Evolutionary conservation across 2,113 vertebrate genomes (phyloP), one percentile per base, ranked within the genome.

Genomic region (Falcunculus frontatus): DNA sequence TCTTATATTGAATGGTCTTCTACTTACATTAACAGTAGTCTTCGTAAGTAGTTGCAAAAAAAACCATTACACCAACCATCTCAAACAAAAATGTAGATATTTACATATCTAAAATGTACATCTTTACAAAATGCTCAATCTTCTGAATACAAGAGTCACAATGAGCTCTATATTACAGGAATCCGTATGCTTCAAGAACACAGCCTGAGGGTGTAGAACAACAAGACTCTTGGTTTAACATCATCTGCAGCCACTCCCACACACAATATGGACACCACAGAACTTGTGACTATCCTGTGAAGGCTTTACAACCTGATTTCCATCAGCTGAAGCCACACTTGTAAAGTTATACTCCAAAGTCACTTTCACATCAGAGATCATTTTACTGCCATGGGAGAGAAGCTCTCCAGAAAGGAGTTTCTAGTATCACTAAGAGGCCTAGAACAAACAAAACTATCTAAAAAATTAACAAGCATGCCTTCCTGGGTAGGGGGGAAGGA

Each of bases 401-500:
- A 89, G 32, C 26, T 22, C 46, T 41, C 21, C 33, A 68, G 39
- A 78, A 94, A 72, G 14, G 15, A 23, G 47, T 13, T 87, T 90
- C 37, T 39, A 52, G 41, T 60, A 76, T 47, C n/a, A 79, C 25
- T 46, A 37, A 8, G 2, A 83, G 11, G 23, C n/a, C 65, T 42
- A 82, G 47, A 78, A 79, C 13, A 87, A 77, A 80, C 11, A 59
- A 87, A 82, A 78, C 19, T 5, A 79, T 10, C 25, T 56, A 44
- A 91, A 93, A 81, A 59, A 53, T 23, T 69, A 60, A 60, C 1
- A 2, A 1, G 22, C 8, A 32, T 4, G 14, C 12, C 55, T 6
- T 77, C 17, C 46, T 27, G 21, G 2, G 5, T 2, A n/a, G 6
- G 2, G 3, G 2, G 4, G 2, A 23, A 22, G 32, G 23, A 74